Evolutionary conservation across 2,113 vertebrate genomes (phyloP), one percentile per base, ranked within the genome.

Genomic region (Gobiocypris rarus): DNA sequence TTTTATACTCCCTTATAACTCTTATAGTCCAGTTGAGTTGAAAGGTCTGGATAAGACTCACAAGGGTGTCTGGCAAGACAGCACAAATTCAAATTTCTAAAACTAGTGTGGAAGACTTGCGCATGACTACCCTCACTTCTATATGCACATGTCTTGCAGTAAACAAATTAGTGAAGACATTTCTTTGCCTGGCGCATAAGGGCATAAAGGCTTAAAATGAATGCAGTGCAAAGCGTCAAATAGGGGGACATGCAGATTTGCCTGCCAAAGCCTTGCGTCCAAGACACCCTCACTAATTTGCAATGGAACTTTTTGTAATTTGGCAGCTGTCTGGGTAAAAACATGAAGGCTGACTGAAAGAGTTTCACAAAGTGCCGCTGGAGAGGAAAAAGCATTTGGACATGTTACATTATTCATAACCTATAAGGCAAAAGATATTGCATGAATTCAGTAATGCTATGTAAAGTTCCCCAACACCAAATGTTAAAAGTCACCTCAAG

Each of bases 321-420:
- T 78, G 38, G 56, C 56, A 78, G 75, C n/a, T 75, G 14, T 75
- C 54, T 24, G 54, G 75, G 54, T 24, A n/a, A 41, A 41, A 78
- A 59, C 34, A 78, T 6, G 15, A 48, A 75, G 73, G 48, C 4
- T 24, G 24, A 31, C 73, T 75, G 26, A 24, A 31, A 77, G 45
- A 9, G 71, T 4, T 17, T 17, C 71, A 75, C 24, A 75, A 38
- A 38, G 34, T 17, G 54, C 50, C 31, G 28, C 5, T 7, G 7
- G 56, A n/a, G 4, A 61, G 15, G 56, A 43, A 63, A 78, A 78
- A 63, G 38, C 76, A 63, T 80, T 80, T 67, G 58, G 59, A 34
- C 24, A 67, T 1, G 8, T 80, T 80, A 34, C 59, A 80, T 80
- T 80, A 80, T 80, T 80, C 77, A 80, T 67, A 65, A 80, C 24